phyloP scores from a whole-genome alignment of 2,888 invertebrate species.

The Rotaria socialis region DNA sequence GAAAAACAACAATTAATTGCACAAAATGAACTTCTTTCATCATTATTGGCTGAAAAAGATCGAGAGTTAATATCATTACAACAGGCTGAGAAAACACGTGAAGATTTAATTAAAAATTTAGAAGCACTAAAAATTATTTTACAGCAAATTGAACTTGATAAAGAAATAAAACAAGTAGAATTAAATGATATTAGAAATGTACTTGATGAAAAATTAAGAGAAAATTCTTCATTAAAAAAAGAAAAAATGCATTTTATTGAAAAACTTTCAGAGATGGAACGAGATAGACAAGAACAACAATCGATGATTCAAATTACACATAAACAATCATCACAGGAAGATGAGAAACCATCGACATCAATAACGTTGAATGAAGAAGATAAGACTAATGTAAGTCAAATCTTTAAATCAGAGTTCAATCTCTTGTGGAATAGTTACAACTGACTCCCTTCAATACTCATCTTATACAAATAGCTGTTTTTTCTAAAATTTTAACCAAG shows the following conservation, averaged over 20 bases:
- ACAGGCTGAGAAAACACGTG: neutral
- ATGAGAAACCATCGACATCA: neutral
- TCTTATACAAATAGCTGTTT: no score
- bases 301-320: neutral
- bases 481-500: no score
- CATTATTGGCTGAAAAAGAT: slow-evolving; percentile 11
- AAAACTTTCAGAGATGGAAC: neutral
- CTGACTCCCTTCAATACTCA: no score
- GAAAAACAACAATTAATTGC: slow-evolving; percentile 35
- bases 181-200: slow-evolving; percentile 35
- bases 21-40: neutral
- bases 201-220: slow-evolving; percentile 26
- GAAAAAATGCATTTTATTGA: slow-evolving; percentile 35
- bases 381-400: neutral
- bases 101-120: slow-evolving; percentile 2
- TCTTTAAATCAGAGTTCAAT: neutral
- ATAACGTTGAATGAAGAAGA: neutral
- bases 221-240: slow-evolving; percentile 22
- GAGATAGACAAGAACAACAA: slow-evolving; percentile 24
- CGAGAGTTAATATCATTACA: neutral
- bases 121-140: neutral
- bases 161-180: slow-evolving; percentile 16
- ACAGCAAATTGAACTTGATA: neutral
- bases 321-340: neutral
- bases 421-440: no score